phyloP scores from a whole-genome alignment of 2,888 invertebrate genomes.

The Charanyca ferruginea region DNA sequence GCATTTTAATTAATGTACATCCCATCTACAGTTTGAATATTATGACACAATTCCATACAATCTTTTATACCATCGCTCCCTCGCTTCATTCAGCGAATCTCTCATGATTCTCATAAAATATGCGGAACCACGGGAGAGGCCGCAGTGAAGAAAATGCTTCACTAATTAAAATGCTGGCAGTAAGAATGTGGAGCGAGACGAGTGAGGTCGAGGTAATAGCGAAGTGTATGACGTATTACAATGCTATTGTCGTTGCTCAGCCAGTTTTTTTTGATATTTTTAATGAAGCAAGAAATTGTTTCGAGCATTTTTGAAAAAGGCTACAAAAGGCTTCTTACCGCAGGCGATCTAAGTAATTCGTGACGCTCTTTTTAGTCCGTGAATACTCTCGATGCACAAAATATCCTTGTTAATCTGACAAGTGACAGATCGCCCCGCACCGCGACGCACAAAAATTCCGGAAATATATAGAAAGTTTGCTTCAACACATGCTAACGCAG shows the following conservation, averaged over 20 bases:
- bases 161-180: slow-evolving; percentile 53
- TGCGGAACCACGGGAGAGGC: slow-evolving; percentile 22
- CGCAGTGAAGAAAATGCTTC: slow-evolving; percentile 40
- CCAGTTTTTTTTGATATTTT: slow-evolving; percentile 13
- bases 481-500: no score
- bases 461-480: no score
- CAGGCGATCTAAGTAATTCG: no score
- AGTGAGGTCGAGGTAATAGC: slow-evolving; percentile 23
- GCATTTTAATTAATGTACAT: slow-evolving; percentile 28
- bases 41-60: slow-evolving; percentile 23
- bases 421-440: no score
- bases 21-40: slow-evolving; percentile 14
- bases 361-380: no score
- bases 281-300: neutral
- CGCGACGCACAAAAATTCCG: no score
- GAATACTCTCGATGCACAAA: no score
- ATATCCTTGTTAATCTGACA: no score
- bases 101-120: slow-evolving; percentile 42
- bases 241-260: slow-evolving; percentile 12
- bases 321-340: no score
- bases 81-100: slow-evolving; percentile 27
- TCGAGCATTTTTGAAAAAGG: no score
- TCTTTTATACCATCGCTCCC: slow-evolving; percentile 15
- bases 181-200: slow-evolving; percentile 36
- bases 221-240: slow-evolving; percentile 10